Evolutionary conservation across 1,140 invertebrate genomes (phyloP).

Genomic region (Magallana ariakensis): DNA sequence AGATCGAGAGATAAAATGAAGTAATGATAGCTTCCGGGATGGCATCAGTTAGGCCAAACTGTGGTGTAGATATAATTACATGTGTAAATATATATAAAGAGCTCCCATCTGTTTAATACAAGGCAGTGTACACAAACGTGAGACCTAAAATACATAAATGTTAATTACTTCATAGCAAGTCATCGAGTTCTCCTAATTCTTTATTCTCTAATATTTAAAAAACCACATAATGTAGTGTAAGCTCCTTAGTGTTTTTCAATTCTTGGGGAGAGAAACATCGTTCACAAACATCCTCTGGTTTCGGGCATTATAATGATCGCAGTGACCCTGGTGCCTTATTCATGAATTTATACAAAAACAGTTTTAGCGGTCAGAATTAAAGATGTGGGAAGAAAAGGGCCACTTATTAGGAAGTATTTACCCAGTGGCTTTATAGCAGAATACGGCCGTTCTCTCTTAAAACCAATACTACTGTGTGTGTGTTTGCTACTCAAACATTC

Average conservation of each 20-base stretch:
- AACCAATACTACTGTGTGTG: not conserved
- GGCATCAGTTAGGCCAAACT: not conserved
- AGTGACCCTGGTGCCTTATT: not conserved
- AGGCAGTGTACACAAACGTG: not conserved
- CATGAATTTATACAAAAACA: constrained; percentile 16
- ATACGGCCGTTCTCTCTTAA: not conserved
- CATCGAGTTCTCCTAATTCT: not conserved
- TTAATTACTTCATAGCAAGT: not conserved
- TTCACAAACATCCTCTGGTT: not conserved
- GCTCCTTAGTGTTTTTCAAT: constrained; percentile 5
- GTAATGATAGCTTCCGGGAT: constrained; percentile 5
- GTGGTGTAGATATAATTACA: not conserved
- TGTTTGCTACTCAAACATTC: not conserved
- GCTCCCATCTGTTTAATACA: not conserved
- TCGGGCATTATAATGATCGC: not conserved
- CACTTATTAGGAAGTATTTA: constrained; percentile 29
- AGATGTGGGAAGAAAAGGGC: not conserved
- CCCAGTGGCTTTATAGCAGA: not conserved
- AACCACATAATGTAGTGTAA: constrained; percentile 6
- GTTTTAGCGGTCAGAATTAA: not conserved
- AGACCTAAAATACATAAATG: not conserved
- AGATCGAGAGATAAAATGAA: not conserved
- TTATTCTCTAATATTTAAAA: not conserved
- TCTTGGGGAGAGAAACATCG: not conserved
- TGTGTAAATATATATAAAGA: not conserved